Base-by-base conservation (phyloP, 2,888 invertebrate genomes). In the Gandaritis pyraliata region DNA sequence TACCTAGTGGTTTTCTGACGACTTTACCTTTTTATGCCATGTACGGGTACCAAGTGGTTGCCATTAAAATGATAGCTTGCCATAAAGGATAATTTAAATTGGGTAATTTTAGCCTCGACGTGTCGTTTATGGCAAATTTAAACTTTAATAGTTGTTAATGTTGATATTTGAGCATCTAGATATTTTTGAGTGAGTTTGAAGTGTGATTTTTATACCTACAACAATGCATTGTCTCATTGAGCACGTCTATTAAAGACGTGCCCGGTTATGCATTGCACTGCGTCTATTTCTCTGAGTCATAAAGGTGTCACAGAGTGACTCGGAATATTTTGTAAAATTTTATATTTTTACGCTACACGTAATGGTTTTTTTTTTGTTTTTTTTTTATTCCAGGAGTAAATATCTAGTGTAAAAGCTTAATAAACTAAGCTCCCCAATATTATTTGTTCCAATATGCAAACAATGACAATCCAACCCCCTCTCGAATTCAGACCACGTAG, bases 61-160 rank as follows among this genome's bases (percentile, higher is more conserved):
- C 13, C 41, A 77, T 82, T 78, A 74, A 73, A 78, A 75, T 72
- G 74, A 76, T 80, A 72, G 71, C 69, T 64, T 66, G 10, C 15
- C 13, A 64, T 71, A 68, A 73, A 73, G 78, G 79, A 82, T 82
- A 80, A 80, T 72, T 68, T 65, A 75, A 83, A 83, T 75, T 61
- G 73, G 61, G 65, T 72, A 70, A 73, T 81, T 76, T 68, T 54
- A 51, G 65, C 62, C 66, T 69, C 68, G 72, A 72, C 66, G 59
- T 53, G 69, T 62, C 53, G 62, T 67, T 65, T 69, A 67, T 65
- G 62, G 64, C 54, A 58, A 53, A 39, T 50, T 61, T 72, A 61
- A 71, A 64, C 65, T 72, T 69, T 75, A 68, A 74, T 72, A 65
- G 71, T 70, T 51, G 18, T 36, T 47, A 29, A 13, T 47, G 30